Base-by-base conservation (phyloP, 2,888 invertebrate species). In the Amphimallon solstitiale region DNA sequence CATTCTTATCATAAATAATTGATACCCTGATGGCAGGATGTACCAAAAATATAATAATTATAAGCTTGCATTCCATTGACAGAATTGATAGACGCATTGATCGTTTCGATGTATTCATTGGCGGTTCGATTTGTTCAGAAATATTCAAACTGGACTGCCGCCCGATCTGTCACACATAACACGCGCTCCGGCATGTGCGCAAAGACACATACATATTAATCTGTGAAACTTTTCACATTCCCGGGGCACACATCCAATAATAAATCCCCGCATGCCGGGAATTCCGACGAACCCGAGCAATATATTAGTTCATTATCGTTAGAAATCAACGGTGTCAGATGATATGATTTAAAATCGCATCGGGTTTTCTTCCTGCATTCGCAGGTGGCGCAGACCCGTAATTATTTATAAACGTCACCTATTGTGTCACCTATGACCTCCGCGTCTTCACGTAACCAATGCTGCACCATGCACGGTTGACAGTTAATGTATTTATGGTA, bases 361-460 rank as follows among this genome's bases (percentile, higher is more conserved):
- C 63, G 66, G n/a, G 66, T 65, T 70, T 52, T 34, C 68, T 69
- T 65, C 68, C 71, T 67, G 71, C 70, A 70, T 68, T 64, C 40
- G 65, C 67, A 71, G 72, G 70, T 70, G 72, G 68, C 59, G 68
- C 15, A 66, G 67, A 52, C 40, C 46, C 54, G 40, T 61, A 68
- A 71, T 71, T 67, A 71, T 70, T 71, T 70, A 67, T 52, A 65
- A 66, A 64, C 65, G 46, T 68, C 69, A 56, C 51, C 54, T 59
- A 66, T 65, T 56, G 59, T 65, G 59, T 65, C 66, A 71, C 71
- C 72, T 70, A 56, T 70, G 66, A 72, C 72, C 71, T 70, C 34
- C 60, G 45, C 29, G 43, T 43, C 43, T 59, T 52, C 61, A 67
- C 38, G 67, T 64, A 43, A 64, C 51, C 43, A 60, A 43, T 40